Conservation (phyloP, 2,113 vertebrate genomes). For the Zapornia atra region DNA sequence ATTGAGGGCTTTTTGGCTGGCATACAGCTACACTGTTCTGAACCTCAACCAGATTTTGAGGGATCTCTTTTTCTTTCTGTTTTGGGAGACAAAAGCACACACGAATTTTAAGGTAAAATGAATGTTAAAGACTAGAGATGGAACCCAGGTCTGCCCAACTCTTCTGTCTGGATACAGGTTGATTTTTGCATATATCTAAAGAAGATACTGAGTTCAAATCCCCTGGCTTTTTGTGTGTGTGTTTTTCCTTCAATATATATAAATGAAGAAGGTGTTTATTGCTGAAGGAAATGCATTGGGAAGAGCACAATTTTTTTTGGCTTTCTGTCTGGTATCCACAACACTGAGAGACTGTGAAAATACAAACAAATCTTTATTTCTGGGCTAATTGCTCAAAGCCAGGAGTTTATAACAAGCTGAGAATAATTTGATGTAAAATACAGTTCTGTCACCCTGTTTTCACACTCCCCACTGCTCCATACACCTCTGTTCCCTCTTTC, state of each 20-base stretch:
- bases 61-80: not conserved
- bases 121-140: not conserved
- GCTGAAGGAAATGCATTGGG: conserved; percentile 51
- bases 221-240: not conserved
- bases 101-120: not conserved
- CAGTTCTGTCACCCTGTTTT: conserved; percentile 10
- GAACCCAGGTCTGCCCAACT: not conserved
- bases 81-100: not conserved
- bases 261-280: conserved; percentile 46
- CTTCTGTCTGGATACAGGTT: not conserved
- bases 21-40: not conserved
- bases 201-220: not conserved
- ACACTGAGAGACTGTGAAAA: conserved; percentile 46
- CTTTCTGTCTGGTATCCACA: conserved; percentile 39
- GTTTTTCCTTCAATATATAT: not conserved
- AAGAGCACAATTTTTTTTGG: conserved; percentile 45
- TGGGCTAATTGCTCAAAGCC: conserved; percentile 29
- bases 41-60: not conserved
- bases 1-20: not conserved
- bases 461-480: not conserved
- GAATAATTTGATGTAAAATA: conserved; percentile 29
- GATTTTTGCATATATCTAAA: not conserved
- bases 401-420: conserved; percentile 14
- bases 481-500: not conserved
- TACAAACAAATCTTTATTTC: conserved; percentile 66